Evolutionary conservation across 2,113 vertebrate species (phyloP).

Genomic region (Mastomys coucha): DNA sequence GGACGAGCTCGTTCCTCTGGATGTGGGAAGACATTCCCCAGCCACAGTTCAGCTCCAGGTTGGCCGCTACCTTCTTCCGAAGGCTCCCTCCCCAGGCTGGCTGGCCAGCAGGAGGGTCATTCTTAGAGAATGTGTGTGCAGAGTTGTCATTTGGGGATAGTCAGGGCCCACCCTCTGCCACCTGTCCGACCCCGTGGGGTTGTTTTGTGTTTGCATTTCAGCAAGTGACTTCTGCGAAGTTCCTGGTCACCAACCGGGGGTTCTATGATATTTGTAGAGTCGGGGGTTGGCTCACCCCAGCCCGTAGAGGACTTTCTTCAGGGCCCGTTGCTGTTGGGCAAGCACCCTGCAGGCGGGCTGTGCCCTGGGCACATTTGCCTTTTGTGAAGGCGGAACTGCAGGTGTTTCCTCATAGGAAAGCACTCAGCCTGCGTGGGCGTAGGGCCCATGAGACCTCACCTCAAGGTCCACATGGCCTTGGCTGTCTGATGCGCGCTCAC

Average conservation of each 20-base stretch:
- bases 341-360: conserved; percentile 64
- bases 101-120: conserved; percentile 71
- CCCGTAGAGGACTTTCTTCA: conserved; percentile 78
- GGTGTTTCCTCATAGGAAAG: conserved; percentile 86
- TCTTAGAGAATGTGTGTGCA: conserved; percentile 75
- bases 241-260: not conserved
- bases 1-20: not conserved
- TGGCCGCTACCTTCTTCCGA: conserved; percentile 61
- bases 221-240: conserved; percentile 77
- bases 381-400: conserved; percentile 85
- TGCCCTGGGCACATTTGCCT: conserved; percentile 79
- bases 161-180: conserved; percentile 52
- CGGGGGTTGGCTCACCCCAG: conserved; percentile 46
- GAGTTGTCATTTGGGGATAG: conserved; percentile 71
- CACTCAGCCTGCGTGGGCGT: not conserved
- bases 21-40: conserved; percentile 73
- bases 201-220: conserved; percentile 68
- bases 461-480: conserved; percentile 76
- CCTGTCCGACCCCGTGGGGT: conserved; percentile 82
- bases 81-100: conserved; percentile 71
- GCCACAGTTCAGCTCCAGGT: not conserved
- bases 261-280: conserved; percentile 71
- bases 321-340: conserved; percentile 52
- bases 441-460: conserved; percentile 27
- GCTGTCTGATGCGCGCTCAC: conserved; percentile 72